Base-by-base conservation (phyloP, 2,888 invertebrate species). In the Lottia scabra region DNA sequence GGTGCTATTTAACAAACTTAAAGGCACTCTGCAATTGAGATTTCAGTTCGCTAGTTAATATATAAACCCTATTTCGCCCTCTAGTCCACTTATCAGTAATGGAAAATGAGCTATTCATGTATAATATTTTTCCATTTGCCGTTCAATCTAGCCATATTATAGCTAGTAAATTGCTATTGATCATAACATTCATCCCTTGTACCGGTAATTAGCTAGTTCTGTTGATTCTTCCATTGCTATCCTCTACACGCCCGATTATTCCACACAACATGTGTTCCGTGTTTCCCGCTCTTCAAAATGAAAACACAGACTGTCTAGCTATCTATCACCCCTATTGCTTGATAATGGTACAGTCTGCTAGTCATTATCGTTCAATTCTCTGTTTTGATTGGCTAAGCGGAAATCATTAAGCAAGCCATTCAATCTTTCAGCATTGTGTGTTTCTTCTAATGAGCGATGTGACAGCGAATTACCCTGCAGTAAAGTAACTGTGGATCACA, bases 341-440 rank as follows among this genome's bases (percentile, higher is more conserved):
- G 4, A 56, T 3, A 56, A 23, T 56, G 56, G 56, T 23, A 15
- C 56, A 23, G 19, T 56, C 56, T 23, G 56, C 56, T 23, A 56
- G 56, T 56, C 56, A 56, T 56, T 56, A 56, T 56, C 56, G 56
- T 23, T 56, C 56, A 23, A 56, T 56, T 56, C 56, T 56, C 56
- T 56, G 56, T 56, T 56, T 56, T 56, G 56, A 56, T 56, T 56
- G 56, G 56, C 56, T 56, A 56, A 56, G 56, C 56, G 56, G 56
- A 56, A 56, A 56, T 56, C 56, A 56, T 56, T 56, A 56, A 56
- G 19, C 56, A 56, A 56, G 56, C 56, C 56, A 56, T 56, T 56
- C 56, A 56, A 56, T 56, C 56, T 56, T 56, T 56, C 56, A 56
- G 56, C 56, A 56, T 56, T 56, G 56, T 56, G 56, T 23, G 56